phyloP scores from a whole-genome alignment of 2,797 vertebrate genomes.

The Spondyliosoma cantharus region DNA sequence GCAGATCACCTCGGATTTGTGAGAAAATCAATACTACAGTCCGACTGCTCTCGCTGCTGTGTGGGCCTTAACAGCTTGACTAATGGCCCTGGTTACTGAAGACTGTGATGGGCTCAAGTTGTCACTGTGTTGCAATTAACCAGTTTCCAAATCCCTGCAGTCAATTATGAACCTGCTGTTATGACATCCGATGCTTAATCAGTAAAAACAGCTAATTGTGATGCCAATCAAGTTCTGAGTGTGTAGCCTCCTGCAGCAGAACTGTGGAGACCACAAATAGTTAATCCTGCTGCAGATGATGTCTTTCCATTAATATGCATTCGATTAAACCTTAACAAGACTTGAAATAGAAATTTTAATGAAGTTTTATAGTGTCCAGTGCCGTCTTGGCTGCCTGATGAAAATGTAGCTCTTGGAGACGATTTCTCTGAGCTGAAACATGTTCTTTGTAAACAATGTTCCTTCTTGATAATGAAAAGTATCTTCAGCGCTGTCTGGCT shows the following conservation, averaged over 20 bases:
- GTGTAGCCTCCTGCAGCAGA: conserved; percentile 15
- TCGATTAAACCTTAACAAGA: conserved; percentile 10
- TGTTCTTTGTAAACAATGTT: conserved; percentile 40
- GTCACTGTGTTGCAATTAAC: conserved; percentile 61
- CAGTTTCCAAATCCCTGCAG: conserved; percentile 50
- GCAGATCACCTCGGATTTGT: conserved; percentile 79
- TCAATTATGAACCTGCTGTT: conserved; percentile 55
- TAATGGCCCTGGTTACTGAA: conserved; percentile 69
- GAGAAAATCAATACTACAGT: conserved; percentile 78
- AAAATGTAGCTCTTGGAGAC: conserved; percentile 35
- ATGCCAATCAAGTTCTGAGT: conserved; percentile 44
- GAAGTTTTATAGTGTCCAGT: conserved; percentile 20
- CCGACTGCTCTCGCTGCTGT: conserved; percentile 60
- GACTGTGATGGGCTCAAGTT: conserved; percentile 63
- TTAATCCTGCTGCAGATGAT: conserved; percentile 33
- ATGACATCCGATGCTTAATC: conserved; percentile 38
- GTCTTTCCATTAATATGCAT: conserved; percentile 21
- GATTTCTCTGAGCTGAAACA: conserved; percentile 43
- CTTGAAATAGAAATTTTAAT: conserved; percentile 31
- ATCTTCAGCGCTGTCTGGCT: conserved; percentile 56
- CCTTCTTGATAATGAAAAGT: conserved; percentile 63
- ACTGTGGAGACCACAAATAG: conserved; percentile 23
- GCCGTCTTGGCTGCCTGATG: conserved; percentile 26
- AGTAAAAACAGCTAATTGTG: conserved; percentile 43
- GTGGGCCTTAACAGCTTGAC: conserved; percentile 62